Conservation (phyloP, 2,113 vertebrate species). For the Chitala chitala region DNA sequence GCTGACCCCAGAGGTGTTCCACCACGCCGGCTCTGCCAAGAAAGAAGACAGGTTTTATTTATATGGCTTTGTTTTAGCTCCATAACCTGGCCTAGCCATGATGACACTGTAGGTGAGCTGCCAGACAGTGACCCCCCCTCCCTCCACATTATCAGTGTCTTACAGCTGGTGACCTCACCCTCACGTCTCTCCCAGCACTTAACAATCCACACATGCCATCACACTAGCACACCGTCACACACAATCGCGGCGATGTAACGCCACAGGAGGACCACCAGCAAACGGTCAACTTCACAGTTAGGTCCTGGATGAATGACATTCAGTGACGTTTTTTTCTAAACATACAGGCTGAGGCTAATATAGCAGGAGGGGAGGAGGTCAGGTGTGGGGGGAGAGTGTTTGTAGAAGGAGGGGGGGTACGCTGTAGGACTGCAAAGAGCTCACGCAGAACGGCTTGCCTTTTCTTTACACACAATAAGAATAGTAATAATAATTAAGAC, state of each 20-base stretch:
- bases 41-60: constrained; percentile 57
- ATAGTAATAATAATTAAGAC: constrained; percentile 75
- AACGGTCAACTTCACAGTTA: too few relatives aligned
- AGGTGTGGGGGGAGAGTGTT: constrained; percentile 5
- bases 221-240: not conserved
- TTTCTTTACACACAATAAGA: constrained; percentile 41
- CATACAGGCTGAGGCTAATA: not conserved
- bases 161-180: not conserved
- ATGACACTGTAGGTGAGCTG: constrained; percentile 53
- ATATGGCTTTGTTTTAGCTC: constrained; percentile 89
- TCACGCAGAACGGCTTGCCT: constrained; percentile 60
- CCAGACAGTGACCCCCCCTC: constrained; percentile 15
- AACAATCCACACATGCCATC: not conserved
- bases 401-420: constrained; percentile 4
- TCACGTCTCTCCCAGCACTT: not conserved
- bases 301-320: too few relatives aligned
- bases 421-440: constrained; percentile 12
- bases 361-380: not conserved
- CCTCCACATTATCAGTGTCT: not conserved
- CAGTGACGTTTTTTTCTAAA: too few relatives aligned
- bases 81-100: constrained; percentile 65
- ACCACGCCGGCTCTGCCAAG: constrained; percentile 40
- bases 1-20: constrained; percentile 57
- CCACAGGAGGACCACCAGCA: too few relatives aligned
- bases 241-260: too few relatives aligned